Evolutionary conservation across 1,140 invertebrate species (phyloP).

Genomic region (Helicoverpa zea): DNA sequence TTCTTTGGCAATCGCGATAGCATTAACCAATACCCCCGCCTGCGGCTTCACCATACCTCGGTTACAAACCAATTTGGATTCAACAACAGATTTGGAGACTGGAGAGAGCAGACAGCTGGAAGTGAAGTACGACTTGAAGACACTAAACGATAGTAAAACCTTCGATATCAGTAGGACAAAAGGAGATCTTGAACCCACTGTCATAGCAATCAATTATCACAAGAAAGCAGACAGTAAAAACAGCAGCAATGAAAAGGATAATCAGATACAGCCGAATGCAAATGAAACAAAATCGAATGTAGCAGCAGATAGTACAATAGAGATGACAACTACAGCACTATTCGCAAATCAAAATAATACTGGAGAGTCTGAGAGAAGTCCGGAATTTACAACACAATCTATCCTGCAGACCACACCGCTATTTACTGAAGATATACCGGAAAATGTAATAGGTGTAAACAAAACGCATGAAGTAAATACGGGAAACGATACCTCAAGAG

Average conservation of each 20-base stretch:
- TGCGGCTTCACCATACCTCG: conserved; percentile 55
- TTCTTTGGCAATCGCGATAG: conserved; percentile 53
- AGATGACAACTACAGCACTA: background rate
- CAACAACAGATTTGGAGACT: conserved; percentile 58
- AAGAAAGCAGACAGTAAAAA: background rate
- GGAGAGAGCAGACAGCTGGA: conserved; percentile 65
- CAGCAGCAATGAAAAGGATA: background rate
- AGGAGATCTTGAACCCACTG: background rate
- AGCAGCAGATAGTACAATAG: background rate
- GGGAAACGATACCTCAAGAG: background rate
- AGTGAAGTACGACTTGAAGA: conserved; percentile 62
- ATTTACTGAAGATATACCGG: no score
- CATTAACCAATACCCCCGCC: conserved; percentile 50
- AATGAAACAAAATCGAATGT: background rate
- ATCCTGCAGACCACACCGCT: no score
- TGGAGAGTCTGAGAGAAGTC: background rate
- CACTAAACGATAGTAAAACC: conserved; percentile 51
- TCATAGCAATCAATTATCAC: conserved; percentile 3
- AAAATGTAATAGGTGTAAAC: background rate
- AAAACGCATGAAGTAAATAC: background rate
- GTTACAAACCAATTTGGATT: conserved; percentile 25
- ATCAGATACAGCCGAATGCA: background rate
- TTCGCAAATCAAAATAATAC: background rate
- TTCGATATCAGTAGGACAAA: conserved; percentile 1
- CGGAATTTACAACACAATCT: background rate